phyloP scores from a whole-genome alignment of 2,888 invertebrate species.

The Netelia fuscicornis region DNA sequence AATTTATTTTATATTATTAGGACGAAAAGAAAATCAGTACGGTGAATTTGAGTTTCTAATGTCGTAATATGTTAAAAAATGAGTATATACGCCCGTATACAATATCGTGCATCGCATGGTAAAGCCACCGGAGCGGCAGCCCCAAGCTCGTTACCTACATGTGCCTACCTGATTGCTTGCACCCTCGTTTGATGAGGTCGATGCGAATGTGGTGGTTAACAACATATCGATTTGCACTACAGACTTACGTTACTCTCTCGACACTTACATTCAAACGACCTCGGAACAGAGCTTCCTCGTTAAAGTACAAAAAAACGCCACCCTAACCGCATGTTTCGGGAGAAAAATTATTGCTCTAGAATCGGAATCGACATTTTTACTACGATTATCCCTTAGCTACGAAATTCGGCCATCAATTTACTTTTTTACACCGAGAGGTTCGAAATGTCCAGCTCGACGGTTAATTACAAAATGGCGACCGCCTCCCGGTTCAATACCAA shows the following conservation, averaged over 20 bases:
- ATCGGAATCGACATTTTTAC: too few relatives aligned
- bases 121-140: too few relatives aligned
- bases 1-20: not conserved
- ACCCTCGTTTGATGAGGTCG: conserved; percentile 61
- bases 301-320: too few relatives aligned
- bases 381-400: too few relatives aligned
- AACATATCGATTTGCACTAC: conserved; percentile 64
- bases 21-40: not conserved
- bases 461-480: conserved; percentile 14
- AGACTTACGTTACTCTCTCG: conserved; percentile 39
- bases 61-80: not conserved
- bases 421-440: too few relatives aligned
- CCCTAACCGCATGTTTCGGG: too few relatives aligned
- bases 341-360: too few relatives aligned
- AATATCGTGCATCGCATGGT: not conserved
- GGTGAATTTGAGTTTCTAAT: not conserved
- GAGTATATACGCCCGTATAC: too few relatives aligned
- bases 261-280: not conserved
- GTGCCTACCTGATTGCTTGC: conserved; percentile 50
- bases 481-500: not conserved
- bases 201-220: conserved; percentile 66
- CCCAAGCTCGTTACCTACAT: conserved; percentile 28
- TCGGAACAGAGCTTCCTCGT: not conserved
- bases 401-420: too few relatives aligned
- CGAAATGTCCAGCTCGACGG: not conserved